A percentile compares a stretch with the other conserved stretches of the same genome.
Conservation (phyloP, 2,113 vertebrate genomes). For the Ptyas mucosa region DNA sequence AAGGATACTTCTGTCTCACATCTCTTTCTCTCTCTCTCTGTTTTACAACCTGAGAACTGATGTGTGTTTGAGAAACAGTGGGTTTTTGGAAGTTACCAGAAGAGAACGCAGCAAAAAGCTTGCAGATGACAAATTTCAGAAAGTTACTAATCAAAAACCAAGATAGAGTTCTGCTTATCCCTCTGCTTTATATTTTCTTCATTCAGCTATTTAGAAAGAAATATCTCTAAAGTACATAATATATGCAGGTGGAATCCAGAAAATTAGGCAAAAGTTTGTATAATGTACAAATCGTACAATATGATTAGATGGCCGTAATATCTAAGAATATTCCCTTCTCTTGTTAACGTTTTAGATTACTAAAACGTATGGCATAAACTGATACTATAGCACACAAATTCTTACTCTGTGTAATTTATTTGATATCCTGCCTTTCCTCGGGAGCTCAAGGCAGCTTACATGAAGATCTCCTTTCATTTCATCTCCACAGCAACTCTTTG, state of each 20-base stretch:
- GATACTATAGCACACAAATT: background rate
- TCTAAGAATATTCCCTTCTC: background rate
- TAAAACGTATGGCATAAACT: background rate
- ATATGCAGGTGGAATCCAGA: background rate
- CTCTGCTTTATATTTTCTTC: background rate
- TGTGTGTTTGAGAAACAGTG: slow-evolving; percentile 43
- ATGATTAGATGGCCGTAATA: background rate
- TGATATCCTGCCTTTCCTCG: background rate
- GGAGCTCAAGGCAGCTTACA: background rate
- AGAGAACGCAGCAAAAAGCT: slow-evolving; percentile 64
- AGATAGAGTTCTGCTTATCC: background rate
- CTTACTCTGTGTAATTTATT: background rate
- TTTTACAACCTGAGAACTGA: slow-evolving; percentile 33
- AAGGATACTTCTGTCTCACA: background rate
- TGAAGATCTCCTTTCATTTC: background rate
- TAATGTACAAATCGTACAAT: background rate
- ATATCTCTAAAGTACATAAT: background rate
- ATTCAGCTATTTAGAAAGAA: background rate
- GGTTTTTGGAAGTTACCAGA: slow-evolving; percentile 65
- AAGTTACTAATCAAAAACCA: slow-evolving; percentile 34
- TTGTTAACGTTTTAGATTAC: background rate
- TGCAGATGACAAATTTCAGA: slow-evolving; percentile 69
- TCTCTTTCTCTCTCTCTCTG: background rate
- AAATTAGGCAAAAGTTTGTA: background rate
- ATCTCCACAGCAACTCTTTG: background rate